Evolutionary conservation across 2,888 invertebrate species (phyloP), one percentile per base, ranked within the genome.

Genomic region (Dorcus parallelipipedus): DNA sequence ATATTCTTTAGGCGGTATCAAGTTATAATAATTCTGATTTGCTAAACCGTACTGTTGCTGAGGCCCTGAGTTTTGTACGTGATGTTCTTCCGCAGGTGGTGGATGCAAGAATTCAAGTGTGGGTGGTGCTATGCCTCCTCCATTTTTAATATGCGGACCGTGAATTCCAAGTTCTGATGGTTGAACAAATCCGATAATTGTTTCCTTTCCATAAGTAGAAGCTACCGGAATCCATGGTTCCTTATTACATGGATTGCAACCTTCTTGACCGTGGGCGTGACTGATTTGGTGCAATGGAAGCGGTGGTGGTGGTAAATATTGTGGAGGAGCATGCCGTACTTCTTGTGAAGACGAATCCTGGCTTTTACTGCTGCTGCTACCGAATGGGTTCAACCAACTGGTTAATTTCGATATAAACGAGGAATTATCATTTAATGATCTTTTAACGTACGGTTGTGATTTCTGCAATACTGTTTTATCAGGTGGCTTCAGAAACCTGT

Each of bases 211-310:
- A 39, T 64, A 64, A 54, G 64, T 67, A 9, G 68, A 56, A n/a
- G 89, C 85, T 45, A 92, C 85, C 40, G 93, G 93, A 67, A 90
- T 84, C 93, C 93, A 93, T 59, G 93, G 92, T 69, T 86, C 84
- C 73, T 85, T 83, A 74, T 92, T 91, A 71, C 93, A 93, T 54
- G 89, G 85, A 71, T 89, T 87, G 71, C 93, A 93, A 49, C 49
- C 52, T 54, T 51, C 41, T 60, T 20, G 65, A 64, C 55, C 56
- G 64, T 49, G 62, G 49, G 33, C 59, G 51, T 23, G 56, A 43
- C 53, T 63, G 3, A 33, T 7, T 33, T 33, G 26, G 6, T 33
- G 26, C 1, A 33, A 33, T 5, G 26, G 26, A 6, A 33, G 26
- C 26, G 26, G 26, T 54, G 65, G 60, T 9, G 64, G 59, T 17